phyloP scores from a whole-genome alignment of 2,888 invertebrate species.

The Rhingia rostrata region DNA sequence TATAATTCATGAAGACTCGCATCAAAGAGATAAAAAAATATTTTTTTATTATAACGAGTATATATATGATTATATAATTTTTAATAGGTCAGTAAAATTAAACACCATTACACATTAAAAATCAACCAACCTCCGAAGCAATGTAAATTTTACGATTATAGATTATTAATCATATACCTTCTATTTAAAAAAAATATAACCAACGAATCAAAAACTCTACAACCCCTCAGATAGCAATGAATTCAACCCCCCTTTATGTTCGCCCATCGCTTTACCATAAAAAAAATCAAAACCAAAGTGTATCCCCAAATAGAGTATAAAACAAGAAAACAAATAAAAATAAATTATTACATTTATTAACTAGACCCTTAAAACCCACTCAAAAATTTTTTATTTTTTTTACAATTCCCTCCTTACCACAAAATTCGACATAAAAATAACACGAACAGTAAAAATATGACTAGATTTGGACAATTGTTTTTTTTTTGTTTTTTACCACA shows the following conservation, averaged over 20 bases:
- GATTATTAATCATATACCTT: constrained; percentile 3
- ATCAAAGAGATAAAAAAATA: too few species aligned
- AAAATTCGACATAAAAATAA: constrained; percentile 60
- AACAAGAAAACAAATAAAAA: constrained; percentile 13
- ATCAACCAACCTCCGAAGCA: constrained; percentile 24
- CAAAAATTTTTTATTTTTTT: constrained; percentile 25
- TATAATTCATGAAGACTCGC: too few species aligned
- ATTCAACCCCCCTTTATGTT: constrained; percentile 37
- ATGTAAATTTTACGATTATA: constrained; percentile 52
- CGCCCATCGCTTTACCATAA: constrained; percentile 57
- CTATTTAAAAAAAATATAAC: constrained; percentile 24
- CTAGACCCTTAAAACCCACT: constrained; percentile 45
- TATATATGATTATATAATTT: too few species aligned
- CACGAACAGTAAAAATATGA: constrained; percentile 60
- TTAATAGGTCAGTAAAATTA: too few species aligned
- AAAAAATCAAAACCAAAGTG: constrained; percentile 48
- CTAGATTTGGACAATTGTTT: constrained; percentile 55
- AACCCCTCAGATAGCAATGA: constrained; percentile 41
- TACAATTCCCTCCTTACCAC: constrained; percentile 37
- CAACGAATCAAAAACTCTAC: constrained; percentile 33
- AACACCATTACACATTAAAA: neutral
- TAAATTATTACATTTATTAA: constrained; percentile 22
- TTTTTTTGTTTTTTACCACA: constrained; percentile 37
- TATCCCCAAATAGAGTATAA: constrained; percentile 38
- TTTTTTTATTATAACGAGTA: too few species aligned